A percentile compares a stretch with the other conserved stretches of the same genome.
Evolutionary conservation across 2,113 vertebrate species (phyloP).

Genomic region (Oophaga pumilio): DNA sequence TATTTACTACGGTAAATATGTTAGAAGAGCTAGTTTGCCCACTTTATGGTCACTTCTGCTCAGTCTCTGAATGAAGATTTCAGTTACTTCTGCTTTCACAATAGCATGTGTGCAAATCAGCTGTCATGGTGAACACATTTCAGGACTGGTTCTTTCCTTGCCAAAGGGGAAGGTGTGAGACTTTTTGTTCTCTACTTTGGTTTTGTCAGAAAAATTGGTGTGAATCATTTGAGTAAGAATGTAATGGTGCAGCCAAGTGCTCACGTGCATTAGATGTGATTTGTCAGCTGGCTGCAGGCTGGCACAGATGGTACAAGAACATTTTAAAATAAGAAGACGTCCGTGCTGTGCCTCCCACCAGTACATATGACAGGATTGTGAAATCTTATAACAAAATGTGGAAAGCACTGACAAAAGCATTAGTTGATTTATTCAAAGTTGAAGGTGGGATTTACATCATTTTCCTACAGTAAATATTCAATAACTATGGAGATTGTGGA

Average conservation of each 20-base stretch:
- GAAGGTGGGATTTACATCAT: neutral
- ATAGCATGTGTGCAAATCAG: neutral
- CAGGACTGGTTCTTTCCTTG: conserved; percentile 6
- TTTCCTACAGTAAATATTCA: neutral
- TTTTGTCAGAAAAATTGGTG: conserved; percentile 17
- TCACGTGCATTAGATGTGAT: conserved; percentile 35
- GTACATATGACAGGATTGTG: neutral
- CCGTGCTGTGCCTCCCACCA: neutral
- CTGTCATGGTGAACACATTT: neutral
- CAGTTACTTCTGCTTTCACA: conserved; percentile 24
- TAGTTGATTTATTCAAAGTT: neutral
- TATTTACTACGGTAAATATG: too few species aligned
- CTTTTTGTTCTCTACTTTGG: neutral
- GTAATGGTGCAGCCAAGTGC: conserved; percentile 18
- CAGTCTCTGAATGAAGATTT: neutral
- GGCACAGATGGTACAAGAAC: conserved; percentile 45
- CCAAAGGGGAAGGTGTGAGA: conserved; percentile 48
- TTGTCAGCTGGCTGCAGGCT: conserved; percentile 18
- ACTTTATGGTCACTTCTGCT: neutral
- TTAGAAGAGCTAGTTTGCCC: too few species aligned
- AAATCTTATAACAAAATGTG: conserved; percentile 16
- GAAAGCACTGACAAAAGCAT: neutral
- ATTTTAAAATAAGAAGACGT: conserved; percentile 21
- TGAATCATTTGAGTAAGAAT: neutral
- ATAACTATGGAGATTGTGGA: neutral